Evolutionary conservation across 2,888 invertebrate genomes (phyloP).

Genomic region (Torymus aiolomorphi): DNA sequence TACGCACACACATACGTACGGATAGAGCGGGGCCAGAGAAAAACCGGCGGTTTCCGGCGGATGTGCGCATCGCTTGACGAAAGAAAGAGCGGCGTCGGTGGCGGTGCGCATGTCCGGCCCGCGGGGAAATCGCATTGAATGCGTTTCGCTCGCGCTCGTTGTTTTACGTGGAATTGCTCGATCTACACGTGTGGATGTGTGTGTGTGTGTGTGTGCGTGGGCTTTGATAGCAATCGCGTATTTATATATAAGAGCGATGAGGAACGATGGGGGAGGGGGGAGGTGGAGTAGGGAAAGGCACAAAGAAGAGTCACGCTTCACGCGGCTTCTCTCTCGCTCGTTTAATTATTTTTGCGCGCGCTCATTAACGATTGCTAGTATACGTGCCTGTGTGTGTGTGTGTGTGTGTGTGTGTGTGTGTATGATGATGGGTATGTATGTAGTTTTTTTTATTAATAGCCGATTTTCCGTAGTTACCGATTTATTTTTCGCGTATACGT

Average conservation of each 20-base stretch:
- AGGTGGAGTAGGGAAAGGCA: not conserved
- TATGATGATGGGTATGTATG: too few species aligned
- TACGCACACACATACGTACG: too few species aligned
- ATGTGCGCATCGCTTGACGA: constrained; percentile 63
- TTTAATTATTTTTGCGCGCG: constrained; percentile 15
- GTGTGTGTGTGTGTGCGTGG: constrained; percentile 1
- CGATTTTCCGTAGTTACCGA: too few species aligned
- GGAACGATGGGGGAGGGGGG: not conserved
- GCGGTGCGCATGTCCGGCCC: not conserved
- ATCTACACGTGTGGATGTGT: too few species aligned
- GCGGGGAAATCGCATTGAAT: constrained; percentile 5
- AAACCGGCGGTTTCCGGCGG: constrained; percentile 63
- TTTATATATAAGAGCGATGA: constrained; percentile 25
- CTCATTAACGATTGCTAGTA: constrained; percentile 13
- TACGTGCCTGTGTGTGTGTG: too few species aligned
- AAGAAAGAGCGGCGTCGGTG: constrained; percentile 38
- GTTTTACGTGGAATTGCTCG: too few species aligned
- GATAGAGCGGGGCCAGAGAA: constrained; percentile 42
- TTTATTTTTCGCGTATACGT: too few species aligned
- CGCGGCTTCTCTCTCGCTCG: not conserved
- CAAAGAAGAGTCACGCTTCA: constrained; percentile 20
- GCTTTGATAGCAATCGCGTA: constrained; percentile 35
- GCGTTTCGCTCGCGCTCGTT: not conserved
- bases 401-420: too few species aligned
- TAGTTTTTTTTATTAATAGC: too few species aligned